phyloP scores from a whole-genome alignment of 2,888 invertebrate genomes.

The Mesopsocus fuscifrons region DNA sequence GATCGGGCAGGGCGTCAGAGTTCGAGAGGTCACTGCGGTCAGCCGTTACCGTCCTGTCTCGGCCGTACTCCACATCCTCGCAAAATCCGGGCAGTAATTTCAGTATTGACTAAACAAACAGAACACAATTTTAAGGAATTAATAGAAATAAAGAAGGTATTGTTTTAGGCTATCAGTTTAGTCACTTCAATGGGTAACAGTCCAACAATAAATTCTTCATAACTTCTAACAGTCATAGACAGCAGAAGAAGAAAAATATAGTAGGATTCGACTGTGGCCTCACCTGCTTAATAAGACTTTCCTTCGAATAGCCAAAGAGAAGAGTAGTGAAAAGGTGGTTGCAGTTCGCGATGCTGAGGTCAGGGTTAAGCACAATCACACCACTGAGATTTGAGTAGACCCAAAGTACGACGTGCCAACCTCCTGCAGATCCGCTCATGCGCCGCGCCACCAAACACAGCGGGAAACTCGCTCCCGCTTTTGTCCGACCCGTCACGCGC shows the following conservation, averaged over 20 bases:
- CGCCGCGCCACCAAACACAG: constrained; percentile 32
- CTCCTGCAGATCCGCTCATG: constrained; percentile 14
- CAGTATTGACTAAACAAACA: constrained; percentile 26
- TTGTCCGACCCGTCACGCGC: constrained; percentile 41
- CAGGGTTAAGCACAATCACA: constrained; percentile 38
- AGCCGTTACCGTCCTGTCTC: constrained; percentile 34
- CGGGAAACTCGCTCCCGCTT: constrained; percentile 41
- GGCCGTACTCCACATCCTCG: constrained; percentile 32
- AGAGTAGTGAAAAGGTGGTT: constrained; percentile 46
- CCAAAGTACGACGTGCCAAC: constrained; percentile 23
- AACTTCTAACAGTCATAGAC: too few relatives aligned
- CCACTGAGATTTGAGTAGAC: constrained; percentile 45
- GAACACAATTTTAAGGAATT: background rate
- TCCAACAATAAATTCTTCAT: too few relatives aligned
- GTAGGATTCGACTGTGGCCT: too few relatives aligned
- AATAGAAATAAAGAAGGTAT: background rate
- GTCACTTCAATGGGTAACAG: too few relatives aligned
- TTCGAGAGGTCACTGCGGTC: constrained; percentile 32
- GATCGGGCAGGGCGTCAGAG: constrained; percentile 16
- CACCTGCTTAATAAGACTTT: constrained; percentile 35
- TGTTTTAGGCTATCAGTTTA: too few relatives aligned
- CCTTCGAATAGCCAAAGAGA: constrained; percentile 40
- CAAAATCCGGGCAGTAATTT: constrained; percentile 42
- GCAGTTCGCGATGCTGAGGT: constrained; percentile 41
- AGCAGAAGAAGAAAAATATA: too few relatives aligned